These are phyloP conservation scores for Poliocrania exsul DNA, from an alignment of 2,797 vertebrate genomes.

Conservation along the genomic window DNA sequence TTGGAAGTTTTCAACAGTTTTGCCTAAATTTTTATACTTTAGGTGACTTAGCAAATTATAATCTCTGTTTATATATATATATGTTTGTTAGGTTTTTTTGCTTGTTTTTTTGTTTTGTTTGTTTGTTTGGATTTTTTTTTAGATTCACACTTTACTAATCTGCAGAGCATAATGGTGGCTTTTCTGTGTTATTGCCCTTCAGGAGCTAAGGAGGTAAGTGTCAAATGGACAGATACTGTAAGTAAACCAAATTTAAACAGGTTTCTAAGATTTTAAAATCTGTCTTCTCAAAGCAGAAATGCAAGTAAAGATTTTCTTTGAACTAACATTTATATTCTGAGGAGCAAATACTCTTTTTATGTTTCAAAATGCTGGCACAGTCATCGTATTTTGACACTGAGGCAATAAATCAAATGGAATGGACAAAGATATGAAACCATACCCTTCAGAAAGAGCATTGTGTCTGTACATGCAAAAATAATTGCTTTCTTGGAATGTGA, in stretches of 20 bases:
- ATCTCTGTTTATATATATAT: background rate
- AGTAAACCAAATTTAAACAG: background rate
- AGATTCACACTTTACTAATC: background rate
- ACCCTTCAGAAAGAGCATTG: slow-evolving; percentile 21
- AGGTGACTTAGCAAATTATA: background rate
- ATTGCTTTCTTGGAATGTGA: slow-evolving; percentile 65
- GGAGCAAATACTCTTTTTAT: background rate
- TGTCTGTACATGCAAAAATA: slow-evolving; percentile 51
- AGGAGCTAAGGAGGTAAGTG: background rate
- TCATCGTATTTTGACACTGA: background rate
- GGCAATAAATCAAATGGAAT: slow-evolving; percentile 36
- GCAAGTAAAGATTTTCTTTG: background rate
- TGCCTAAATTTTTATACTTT: background rate
- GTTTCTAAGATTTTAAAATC: background rate
- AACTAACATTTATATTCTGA: background rate
- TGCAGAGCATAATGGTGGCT: accelerated
- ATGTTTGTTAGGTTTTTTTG: too few relatives aligned
- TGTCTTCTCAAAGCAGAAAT: background rate
- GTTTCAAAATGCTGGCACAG: slow-evolving; percentile 17
- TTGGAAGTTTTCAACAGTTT: background rate
- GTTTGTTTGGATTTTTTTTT: background rate
- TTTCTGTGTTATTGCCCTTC: background rate
- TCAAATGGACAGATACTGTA: background rate
- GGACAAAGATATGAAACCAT: slow-evolving; percentile 17
- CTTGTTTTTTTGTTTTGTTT: too few relatives aligned